These are phyloP conservation scores for Elymnias hypermnestra DNA, from an alignment of 1,140 invertebrate genomes.

Conservation along the genomic window DNA sequence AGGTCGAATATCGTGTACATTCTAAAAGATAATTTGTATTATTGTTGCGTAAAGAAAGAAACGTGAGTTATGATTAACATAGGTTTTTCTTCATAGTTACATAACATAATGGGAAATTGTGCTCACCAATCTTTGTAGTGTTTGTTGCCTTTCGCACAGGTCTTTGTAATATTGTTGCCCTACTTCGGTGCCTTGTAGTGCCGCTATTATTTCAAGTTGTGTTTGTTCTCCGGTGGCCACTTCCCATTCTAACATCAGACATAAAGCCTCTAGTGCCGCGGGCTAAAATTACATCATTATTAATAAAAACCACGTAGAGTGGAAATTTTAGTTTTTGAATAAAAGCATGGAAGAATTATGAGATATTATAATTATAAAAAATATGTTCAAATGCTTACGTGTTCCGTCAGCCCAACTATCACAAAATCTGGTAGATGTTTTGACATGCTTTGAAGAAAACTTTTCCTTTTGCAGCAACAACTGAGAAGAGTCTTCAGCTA, in stretches of 20 bases:
- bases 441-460: constrained; percentile 83
- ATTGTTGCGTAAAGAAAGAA: no score
- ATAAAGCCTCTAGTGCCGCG: constrained; percentile 83
- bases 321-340: no score
- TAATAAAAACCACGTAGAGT: no score
- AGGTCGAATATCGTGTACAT: no score
- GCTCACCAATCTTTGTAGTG: constrained; percentile 85
- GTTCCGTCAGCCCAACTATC: constrained; percentile 84
- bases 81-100: no score
- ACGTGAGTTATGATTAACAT: no score
- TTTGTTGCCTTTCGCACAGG: constrained; percentile 85
- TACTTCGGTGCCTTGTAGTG: constrained; percentile 84
- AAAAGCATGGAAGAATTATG: no score
- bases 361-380: no score
- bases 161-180: constrained; percentile 84
- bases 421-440: constrained; percentile 85
- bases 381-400: no score
- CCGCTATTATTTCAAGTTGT: constrained; percentile 87
- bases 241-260: constrained; percentile 90
- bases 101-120: no score
- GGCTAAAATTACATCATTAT: no score
- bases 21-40: no score
- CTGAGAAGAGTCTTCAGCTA: constrained; percentile 84
- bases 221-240: constrained; percentile 77
- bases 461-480: constrained; percentile 88